Percentiles rank a stretch among this genome's conserved stretches.
Evolutionary conservation across 2,113 vertebrate genomes (phyloP).

Genomic region (Amblyopsis rosae): DNA sequence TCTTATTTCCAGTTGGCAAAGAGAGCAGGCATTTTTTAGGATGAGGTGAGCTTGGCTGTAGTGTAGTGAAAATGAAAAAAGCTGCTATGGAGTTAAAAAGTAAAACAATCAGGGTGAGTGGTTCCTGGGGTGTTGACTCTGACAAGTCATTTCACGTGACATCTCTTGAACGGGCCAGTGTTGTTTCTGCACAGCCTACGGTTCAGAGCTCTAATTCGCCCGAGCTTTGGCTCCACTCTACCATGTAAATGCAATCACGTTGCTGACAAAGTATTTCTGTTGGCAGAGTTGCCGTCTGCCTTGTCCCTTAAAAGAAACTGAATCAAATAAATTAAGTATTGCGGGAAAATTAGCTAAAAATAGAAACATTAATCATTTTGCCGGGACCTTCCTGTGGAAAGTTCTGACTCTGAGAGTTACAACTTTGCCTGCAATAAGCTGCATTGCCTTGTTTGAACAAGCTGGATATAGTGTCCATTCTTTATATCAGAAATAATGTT

Average conservation of each 20-base stretch:
- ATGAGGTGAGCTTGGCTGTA: not conserved
- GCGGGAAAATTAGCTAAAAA: slow-evolving; percentile 60
- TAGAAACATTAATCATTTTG: slow-evolving; percentile 54
- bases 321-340: slow-evolving; percentile 39
- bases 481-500: slow-evolving; percentile 39
- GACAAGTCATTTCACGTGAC: slow-evolving; percentile 27
- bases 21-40: slow-evolving; percentile 1
- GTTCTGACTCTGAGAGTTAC: slow-evolving; percentile 31
- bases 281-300: slow-evolving; percentile 53
- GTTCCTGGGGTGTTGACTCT: slow-evolving; percentile 38
- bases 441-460: slow-evolving; percentile 18
- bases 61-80: not conserved
- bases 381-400: slow-evolving; percentile 18
- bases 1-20: not conserved
- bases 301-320: slow-evolving; percentile 41
- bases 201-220: slow-evolving; percentile 60
- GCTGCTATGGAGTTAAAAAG: not conserved
- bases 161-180: slow-evolving; percentile 36
- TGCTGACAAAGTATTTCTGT: slow-evolving; percentile 71
- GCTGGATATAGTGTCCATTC: slow-evolving; percentile 17
- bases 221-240: slow-evolving; percentile 62
- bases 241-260: slow-evolving; percentile 71
- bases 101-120: slow-evolving; percentile 21
- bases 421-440: slow-evolving; percentile 27
- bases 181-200: slow-evolving; percentile 51